Conservation (phyloP, 2,797 vertebrate species). For the Calcarius lapponicus region DNA sequence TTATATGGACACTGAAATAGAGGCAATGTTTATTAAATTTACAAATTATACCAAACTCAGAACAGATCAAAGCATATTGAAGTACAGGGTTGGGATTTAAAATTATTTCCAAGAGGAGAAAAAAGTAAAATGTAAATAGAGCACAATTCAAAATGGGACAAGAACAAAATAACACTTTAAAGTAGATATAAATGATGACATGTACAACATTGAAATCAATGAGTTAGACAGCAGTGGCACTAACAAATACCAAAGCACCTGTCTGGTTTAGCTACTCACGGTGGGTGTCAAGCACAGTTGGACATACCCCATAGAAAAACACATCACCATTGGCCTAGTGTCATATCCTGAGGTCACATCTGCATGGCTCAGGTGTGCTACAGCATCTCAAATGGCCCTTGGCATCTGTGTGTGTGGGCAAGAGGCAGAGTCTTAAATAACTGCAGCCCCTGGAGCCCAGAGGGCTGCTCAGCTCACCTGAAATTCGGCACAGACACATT, state of each 20-base stretch:
- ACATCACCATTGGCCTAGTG: rapidly evolving
- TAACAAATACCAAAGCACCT: not conserved
- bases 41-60: not conserved
- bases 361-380: not conserved
- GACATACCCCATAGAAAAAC: not conserved
- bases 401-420: not conserved
- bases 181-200: not conserved
- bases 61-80: not conserved
- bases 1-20: not conserved
- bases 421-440: not conserved
- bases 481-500: not conserved
- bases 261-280: not conserved
- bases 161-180: not conserved
- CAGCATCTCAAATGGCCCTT: not conserved
- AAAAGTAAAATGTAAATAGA: not conserved
- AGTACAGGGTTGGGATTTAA: not conserved
- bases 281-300: not conserved
- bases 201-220: not conserved
- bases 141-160: not conserved
- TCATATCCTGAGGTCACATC: not conserved
- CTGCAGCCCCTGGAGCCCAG: not conserved
- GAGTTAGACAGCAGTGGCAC: not conserved
- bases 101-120: not conserved
- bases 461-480: not conserved
- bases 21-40: not conserved